Percentiles rank a stretch among this genome's conserved stretches.
Evolutionary conservation across 1,140 invertebrate species (phyloP).

Genomic region (Hirudo medicinalis): DNA sequence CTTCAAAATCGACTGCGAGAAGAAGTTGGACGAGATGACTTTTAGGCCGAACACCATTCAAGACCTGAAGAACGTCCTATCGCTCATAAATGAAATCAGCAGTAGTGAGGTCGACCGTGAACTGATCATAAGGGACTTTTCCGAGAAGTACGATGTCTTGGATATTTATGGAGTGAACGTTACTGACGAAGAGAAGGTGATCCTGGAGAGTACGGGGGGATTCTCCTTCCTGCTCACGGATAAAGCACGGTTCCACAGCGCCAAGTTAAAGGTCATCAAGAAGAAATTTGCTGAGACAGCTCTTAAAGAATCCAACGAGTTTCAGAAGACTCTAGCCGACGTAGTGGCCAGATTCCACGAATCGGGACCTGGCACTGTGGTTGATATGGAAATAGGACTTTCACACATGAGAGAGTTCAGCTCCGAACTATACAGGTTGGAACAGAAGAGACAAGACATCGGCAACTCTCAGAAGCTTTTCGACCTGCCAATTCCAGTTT

Average conservation of each 20-base stretch:
- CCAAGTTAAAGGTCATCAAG: slow-evolving; percentile 41
- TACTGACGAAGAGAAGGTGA: slow-evolving; percentile 7
- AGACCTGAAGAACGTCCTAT: not conserved
- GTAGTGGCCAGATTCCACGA: slow-evolving; percentile 59
- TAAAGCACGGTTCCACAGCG: slow-evolving; percentile 41
- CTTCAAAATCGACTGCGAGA: slow-evolving; percentile 30
- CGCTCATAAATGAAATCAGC: slow-evolving; percentile 1
- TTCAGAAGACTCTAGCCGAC: slow-evolving; percentile 50
- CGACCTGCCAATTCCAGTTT: slow-evolving; percentile 65
- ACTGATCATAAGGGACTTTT: not conserved
- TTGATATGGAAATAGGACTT: slow-evolving; percentile 59
- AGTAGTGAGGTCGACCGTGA: not conserved
- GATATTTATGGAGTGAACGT: slow-evolving; percentile 15
- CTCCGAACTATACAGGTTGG: slow-evolving; percentile 53
- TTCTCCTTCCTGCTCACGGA: slow-evolving; percentile 38
- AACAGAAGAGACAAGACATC: slow-evolving; percentile 54
- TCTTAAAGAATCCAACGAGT: slow-evolving; percentile 51
- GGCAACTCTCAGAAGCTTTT: slow-evolving; percentile 69
- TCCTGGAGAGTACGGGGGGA: slow-evolving; percentile 30
- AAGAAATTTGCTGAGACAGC: slow-evolving; percentile 55
- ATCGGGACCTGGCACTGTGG: slow-evolving; percentile 63
- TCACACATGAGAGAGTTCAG: slow-evolving; percentile 50
- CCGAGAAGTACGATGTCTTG: slow-evolving; percentile 8
- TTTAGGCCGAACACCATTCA: slow-evolving; percentile 36
- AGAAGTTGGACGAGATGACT: slow-evolving; percentile 31